These are phyloP conservation scores for Paramormyrops hopkinsi DNA, from an alignment of 2,797 vertebrate genomes.

Conservation along the genomic window DNA sequence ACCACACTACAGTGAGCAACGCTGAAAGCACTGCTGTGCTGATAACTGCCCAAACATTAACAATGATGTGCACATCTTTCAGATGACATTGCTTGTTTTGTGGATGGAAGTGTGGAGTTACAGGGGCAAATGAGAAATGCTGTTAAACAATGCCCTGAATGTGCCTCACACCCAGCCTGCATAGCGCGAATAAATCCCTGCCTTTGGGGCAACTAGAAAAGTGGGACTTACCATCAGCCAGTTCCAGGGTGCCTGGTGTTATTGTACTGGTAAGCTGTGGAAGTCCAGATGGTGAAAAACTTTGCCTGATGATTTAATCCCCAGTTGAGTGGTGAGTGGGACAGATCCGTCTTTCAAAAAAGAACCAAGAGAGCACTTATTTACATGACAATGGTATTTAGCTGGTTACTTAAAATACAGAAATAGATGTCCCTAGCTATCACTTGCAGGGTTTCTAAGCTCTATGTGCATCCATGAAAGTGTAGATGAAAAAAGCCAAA, in stretches of 20 bases:
- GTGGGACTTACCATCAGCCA: conserved; percentile 22
- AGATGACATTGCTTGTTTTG: conserved; percentile 25
- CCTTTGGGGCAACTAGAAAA: conserved; percentile 41
- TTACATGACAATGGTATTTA: conserved; percentile 18
- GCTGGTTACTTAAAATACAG: neutral
- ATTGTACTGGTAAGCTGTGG: conserved; percentile 61
- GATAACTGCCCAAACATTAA: conserved; percentile 34
- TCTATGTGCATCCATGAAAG: neutral
- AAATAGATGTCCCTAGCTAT: neutral
- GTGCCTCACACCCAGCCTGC: neutral
- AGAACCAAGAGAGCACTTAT: neutral
- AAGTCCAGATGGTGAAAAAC: conserved; percentile 73
- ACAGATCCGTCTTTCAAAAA: neutral
- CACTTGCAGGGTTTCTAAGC: neutral
- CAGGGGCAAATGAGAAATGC: conserved; percentile 9
- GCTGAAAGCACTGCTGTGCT: conserved; percentile 49
- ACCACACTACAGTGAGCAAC: neutral
- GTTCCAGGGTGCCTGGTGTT: conserved; percentile 61
- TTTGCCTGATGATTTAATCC: conserved; percentile 64
- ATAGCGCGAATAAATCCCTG: neutral
- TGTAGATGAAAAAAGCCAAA: neutral
- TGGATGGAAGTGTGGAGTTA: neutral
- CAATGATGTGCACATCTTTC: neutral
- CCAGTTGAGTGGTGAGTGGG: conserved; percentile 39
- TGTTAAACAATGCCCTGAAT: conserved; percentile 25